phyloP scores from a whole-genome alignment of 2,797 vertebrate genomes.

The Tokudaia tokunoshimensis region DNA sequence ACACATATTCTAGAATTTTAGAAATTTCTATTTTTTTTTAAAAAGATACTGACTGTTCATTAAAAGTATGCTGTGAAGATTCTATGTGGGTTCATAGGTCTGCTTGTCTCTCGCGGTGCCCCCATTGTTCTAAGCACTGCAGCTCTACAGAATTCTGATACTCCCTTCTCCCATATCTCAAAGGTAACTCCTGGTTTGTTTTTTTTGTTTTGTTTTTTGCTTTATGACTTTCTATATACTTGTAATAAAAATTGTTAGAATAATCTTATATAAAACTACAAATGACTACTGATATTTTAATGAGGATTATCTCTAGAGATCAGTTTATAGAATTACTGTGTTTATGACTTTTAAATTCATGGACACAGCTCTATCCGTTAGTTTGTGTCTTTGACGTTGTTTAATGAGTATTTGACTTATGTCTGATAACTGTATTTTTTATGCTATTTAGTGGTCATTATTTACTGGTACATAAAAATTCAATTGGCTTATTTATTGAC shows the following conservation, averaged over 20 bases:
- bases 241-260: constrained; percentile 17
- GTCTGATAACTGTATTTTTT: constrained; percentile 63
- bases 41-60: constrained; percentile 1
- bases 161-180: background rate
- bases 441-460: constrained; percentile 4
- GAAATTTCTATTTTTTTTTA: constrained; percentile 1
- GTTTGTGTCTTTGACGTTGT: constrained; percentile 43
- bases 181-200: background rate
- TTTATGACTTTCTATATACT: constrained; percentile 26
- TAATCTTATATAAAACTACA: constrained; percentile 30
- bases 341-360: constrained; percentile 54
- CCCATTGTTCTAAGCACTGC: background rate
- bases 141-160: background rate
- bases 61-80: background rate
- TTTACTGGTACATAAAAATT: constrained; percentile 22
- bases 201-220: background rate
- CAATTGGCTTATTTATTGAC: constrained; percentile 1
- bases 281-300: constrained; percentile 12
- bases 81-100: background rate
- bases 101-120: background rate
- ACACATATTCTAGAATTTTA: constrained; percentile 1
- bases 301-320: background rate
- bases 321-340: constrained; percentile 24
- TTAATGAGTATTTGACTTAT: constrained; percentile 53
- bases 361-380: background rate